These are phyloP conservation scores for Entosphenus tridentatus DNA, from an alignment of 2,113 vertebrate genomes.

Conservation along the genomic window DNA sequence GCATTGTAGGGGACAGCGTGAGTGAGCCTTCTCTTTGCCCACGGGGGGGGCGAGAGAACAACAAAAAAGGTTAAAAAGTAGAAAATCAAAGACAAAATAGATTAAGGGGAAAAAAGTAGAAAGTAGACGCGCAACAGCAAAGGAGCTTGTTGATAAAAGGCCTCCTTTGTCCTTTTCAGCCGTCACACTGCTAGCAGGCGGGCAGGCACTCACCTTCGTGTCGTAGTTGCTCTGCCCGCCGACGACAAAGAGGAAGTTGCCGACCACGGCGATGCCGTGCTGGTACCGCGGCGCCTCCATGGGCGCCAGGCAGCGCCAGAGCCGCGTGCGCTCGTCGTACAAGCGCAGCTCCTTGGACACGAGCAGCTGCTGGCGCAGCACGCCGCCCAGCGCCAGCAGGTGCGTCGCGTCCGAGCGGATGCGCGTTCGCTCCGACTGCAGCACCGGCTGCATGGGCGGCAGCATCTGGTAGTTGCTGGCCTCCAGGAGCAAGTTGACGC, in stretches of 20 bases:
- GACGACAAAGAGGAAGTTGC: constrained; percentile 39
- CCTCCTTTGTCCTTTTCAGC: no score
- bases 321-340: constrained; percentile 21
- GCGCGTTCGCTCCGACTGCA: constrained; percentile 33
- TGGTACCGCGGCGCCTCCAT: constrained; percentile 41
- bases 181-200: no score
- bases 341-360: constrained; percentile 35
- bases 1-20: no score
- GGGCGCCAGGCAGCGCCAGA: constrained; percentile 29
- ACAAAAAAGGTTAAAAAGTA: no score
- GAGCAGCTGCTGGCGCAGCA: constrained; percentile 41
- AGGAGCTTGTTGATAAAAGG: no score
- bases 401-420: constrained; percentile 31
- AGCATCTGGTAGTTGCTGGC: constrained; percentile 51
- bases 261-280: constrained; percentile 35
- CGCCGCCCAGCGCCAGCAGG: constrained; percentile 32
- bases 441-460: constrained; percentile 32
- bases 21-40: no score
- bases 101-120: no score
- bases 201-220: constrained; percentile 19
- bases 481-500: constrained; percentile 39
- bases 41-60: no score
- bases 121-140: neutral
- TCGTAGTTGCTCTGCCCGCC: constrained; percentile 44
- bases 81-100: no score